These are phyloP conservation scores for Bos javanicus DNA, from an alignment of 2,113 vertebrate genomes.

Conservation along the genomic window DNA sequence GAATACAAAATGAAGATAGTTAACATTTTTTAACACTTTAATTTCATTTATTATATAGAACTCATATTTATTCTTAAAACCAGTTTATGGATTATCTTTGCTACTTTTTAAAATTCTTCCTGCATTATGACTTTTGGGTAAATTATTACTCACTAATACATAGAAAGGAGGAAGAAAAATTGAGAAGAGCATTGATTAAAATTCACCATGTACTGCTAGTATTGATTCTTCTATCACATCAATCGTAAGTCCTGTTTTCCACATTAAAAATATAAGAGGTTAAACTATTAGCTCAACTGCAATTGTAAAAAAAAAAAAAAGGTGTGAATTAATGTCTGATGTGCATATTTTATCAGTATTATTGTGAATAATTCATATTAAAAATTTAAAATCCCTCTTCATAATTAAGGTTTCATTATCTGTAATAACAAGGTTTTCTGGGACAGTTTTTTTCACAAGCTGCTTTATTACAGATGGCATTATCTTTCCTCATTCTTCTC, in stretches of 20 bases:
- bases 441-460: not conserved
- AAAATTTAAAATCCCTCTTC: not conserved
- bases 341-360: not conserved
- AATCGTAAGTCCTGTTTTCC: not conserved
- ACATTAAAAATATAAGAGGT: not conserved
- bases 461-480: not conserved
- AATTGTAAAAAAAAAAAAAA: slow-evolving; percentile 19
- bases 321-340: not conserved
- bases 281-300: slow-evolving; percentile 23
- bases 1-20: not conserved
- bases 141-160: not conserved
- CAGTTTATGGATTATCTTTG: not conserved
- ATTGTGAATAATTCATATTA: slow-evolving; percentile 47
- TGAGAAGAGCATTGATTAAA: not conserved
- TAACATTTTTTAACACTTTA: not conserved
- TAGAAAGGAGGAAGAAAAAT: not conserved
- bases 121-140: not conserved
- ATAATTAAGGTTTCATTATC: slow-evolving; percentile 28
- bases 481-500: not conserved
- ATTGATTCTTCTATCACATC: not conserved
- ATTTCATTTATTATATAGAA: slow-evolving; percentile 1
- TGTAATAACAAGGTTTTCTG: not conserved
- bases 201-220: not conserved
- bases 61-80: slow-evolving; percentile 2
- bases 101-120: not conserved